Percentiles rank a stretch among this genome's conserved stretches.
Evolutionary conservation across 2,797 vertebrate species (phyloP).

Genomic region (Dendrocincla fuliginosa): DNA sequence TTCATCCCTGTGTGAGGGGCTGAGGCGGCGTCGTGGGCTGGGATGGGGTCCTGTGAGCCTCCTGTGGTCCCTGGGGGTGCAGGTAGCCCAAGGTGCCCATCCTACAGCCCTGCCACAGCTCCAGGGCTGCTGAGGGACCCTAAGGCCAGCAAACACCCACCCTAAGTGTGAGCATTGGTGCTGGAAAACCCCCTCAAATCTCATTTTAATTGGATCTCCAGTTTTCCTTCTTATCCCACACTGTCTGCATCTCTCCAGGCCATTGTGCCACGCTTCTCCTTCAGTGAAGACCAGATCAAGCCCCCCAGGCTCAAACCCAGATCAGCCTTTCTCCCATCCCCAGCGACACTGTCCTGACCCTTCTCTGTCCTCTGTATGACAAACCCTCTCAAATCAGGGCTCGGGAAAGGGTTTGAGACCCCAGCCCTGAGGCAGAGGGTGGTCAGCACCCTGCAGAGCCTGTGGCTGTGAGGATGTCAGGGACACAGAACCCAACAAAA

Average conservation of each 20-base stretch:
- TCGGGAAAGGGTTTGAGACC: not conserved
- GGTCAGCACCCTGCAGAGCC: not conserved
- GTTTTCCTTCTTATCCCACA: not conserved
- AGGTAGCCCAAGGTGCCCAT: accelerated
- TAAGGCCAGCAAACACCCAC: not conserved
- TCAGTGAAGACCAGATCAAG: not conserved
- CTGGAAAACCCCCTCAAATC: not conserved
- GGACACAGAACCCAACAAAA: not conserved
- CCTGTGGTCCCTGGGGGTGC: accelerated
- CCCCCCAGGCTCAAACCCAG: not conserved
- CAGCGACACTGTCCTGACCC: not conserved
- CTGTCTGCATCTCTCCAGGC: not conserved
- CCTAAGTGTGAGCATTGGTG: accelerated
- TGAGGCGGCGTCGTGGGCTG: accelerated
- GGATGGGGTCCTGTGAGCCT: accelerated
- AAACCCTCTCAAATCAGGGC: not conserved
- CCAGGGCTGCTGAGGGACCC: not conserved
- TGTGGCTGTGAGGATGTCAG: not conserved
- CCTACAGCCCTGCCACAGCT: not conserved
- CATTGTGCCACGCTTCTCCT: accelerated
- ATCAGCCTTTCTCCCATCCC: not conserved
- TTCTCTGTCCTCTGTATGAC: not conserved
- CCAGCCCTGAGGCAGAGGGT: not conserved
- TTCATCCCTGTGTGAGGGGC: not conserved
- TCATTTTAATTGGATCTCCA: not conserved